Evolutionary conservation across 2,888 invertebrate species (phyloP), one percentile per base, ranked within the genome.

Genomic region (Homarus gammarus): DNA sequence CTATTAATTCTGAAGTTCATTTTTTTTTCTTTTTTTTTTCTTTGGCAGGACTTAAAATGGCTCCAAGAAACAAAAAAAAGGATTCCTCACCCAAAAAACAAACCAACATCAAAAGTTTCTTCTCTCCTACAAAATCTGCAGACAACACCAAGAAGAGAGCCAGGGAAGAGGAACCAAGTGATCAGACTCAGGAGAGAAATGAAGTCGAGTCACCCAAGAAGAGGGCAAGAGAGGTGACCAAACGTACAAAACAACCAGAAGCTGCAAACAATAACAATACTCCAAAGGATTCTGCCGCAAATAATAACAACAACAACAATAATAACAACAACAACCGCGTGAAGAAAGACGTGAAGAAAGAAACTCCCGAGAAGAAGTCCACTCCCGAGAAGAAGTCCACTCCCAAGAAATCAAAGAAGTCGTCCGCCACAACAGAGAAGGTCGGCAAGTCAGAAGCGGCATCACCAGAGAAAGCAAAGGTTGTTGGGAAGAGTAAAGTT

Each of bases 221-320:
- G 70, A 84, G 56, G 15, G 27, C 72, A 15, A 78, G 51, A 18
- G 68, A 78, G 31, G 61, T 10, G 3, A n/a, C n/a, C n/a, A 75
- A 38, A 44, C 15, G 1, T 3, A 18, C 22, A 27, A 38, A 18
- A 3, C 8, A 38, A 22, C 18, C 40, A n/a, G 27, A 40, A 33
- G 49, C 33, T 22, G 49, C 51, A 49, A 73, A 73, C 40, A 73
- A 49, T n/a, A 51, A 73, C 40, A 68, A 49, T 8, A 86, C 64
- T 27, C 5, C n/a, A 27, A 6, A 64, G 27, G 22, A 64, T 5
- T 6, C 64, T 64, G 64, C 27, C 27, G 27, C n/a, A 8, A 70
- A n/a, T 36, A 83, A 27, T 18, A 83, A 73, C 36, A 84, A 84
- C n/a, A 89, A 87, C 56, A 87, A 87, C 6, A 87, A 89, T 56